Evolutionary conservation across 2,888 invertebrate species (phyloP).

Genomic region (Diplolepis rosae): DNA sequence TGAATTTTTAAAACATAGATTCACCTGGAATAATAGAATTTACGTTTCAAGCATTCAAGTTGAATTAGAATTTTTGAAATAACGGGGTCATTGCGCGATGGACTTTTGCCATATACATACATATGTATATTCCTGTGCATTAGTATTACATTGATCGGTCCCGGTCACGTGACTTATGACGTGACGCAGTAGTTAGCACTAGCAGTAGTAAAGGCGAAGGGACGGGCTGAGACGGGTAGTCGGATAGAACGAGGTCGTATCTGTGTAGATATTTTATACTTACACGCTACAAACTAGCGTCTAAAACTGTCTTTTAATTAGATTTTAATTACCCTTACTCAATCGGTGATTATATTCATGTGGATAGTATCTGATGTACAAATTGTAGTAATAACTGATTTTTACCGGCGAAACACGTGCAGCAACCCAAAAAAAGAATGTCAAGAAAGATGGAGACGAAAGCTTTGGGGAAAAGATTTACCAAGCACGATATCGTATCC

Average conservation of each 20-base stretch:
- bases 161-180: slow-evolving; percentile 23
- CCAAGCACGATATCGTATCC: slow-evolving; percentile 4
- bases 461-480: slow-evolving; percentile 9
- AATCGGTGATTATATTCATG: not conserved
- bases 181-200: slow-evolving; percentile 17
- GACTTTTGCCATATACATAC: not conserved
- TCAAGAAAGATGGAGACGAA: slow-evolving; percentile 28
- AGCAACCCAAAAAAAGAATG: slow-evolving; percentile 9
- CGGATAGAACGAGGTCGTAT: not conserved
- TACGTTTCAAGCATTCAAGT: too few species aligned
- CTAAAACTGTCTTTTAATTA: not conserved
- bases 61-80: too few species aligned
- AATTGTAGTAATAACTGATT: not conserved
- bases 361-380: not conserved
- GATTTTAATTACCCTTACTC: not conserved
- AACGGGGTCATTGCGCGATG: not conserved
- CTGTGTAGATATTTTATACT: slow-evolving; percentile 1
- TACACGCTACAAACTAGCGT: not conserved
- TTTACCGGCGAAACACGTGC: slow-evolving; percentile 23
- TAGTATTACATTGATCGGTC: too few species aligned
- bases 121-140: too few species aligned
- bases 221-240: slow-evolving; percentile 18
- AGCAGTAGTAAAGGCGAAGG: too few species aligned
- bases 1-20: not conserved
- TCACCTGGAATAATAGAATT: too few species aligned